phyloP scores from a whole-genome alignment of 2,888 invertebrate genomes.

The Agrilus cyanescens region DNA sequence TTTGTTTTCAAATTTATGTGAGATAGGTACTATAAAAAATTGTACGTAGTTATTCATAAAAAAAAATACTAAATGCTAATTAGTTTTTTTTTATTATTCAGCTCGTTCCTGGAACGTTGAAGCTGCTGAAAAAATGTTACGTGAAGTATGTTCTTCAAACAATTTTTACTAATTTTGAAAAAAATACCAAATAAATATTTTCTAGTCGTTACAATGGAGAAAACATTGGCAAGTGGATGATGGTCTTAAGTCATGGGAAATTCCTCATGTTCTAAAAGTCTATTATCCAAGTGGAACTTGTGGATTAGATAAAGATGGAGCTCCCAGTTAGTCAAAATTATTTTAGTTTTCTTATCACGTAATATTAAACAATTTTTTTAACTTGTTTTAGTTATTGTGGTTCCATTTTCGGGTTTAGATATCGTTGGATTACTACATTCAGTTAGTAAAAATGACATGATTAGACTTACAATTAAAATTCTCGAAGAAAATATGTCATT shows the following conservation, averaged over 20 bases:
- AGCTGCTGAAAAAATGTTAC: conserved; percentile 86
- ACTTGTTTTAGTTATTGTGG: conserved; percentile 51
- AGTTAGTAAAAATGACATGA: conserved; percentile 57
- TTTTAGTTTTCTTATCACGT: background rate
- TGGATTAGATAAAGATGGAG: conserved; percentile 76
- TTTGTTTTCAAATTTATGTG: too few relatives aligned
- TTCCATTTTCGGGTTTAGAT: conserved; percentile 73
- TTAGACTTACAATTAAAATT: conserved; percentile 53
- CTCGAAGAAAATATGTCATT: conserved; percentile 54
- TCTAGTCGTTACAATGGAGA: conserved; percentile 61
- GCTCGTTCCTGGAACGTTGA: conserved; percentile 77
- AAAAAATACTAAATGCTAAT: too few relatives aligned
- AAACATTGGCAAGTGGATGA: conserved; percentile 65
- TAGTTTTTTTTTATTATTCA: conserved; percentile 35
- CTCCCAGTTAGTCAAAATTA: conserved; percentile 46
- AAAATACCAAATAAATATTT: conserved; percentile 11
- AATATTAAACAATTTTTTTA: background rate
- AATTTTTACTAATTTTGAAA: background rate
- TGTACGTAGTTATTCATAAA: too few relatives aligned
- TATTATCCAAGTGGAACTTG: conserved; percentile 68
- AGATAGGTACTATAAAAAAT: too few relatives aligned
- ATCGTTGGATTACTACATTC: conserved; percentile 70
- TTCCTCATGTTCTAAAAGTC: conserved; percentile 55
- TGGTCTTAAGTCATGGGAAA: conserved; percentile 52
- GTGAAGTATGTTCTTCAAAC: conserved; percentile 52